These are phyloP conservation scores for Denticeps clupeoides DNA, from an alignment of 2,797 vertebrate genomes.

Conservation along the genomic window DNA sequence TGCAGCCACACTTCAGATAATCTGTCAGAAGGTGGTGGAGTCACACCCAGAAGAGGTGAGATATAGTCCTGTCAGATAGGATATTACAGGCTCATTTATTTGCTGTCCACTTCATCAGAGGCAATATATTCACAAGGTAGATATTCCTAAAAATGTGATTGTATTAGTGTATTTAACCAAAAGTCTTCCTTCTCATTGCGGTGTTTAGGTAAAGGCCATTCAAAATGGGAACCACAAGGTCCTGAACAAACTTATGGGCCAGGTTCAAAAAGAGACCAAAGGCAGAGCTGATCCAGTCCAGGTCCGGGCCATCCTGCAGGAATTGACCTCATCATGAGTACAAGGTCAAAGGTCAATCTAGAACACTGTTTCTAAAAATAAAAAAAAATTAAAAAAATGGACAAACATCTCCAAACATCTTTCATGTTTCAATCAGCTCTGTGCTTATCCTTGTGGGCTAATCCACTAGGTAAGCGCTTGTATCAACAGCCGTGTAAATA, in stretches of 20 bases:
- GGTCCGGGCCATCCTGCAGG: conserved; percentile 69
- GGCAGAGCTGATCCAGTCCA: conserved; percentile 68
- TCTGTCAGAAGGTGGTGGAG: conserved; percentile 76
- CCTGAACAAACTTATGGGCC: conserved; percentile 83
- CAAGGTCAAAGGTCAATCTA: neutral
- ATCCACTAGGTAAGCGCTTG: neutral
- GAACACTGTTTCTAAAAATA: too few species aligned
- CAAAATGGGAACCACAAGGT: conserved; percentile 74
- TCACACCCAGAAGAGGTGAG: conserved; percentile 70
- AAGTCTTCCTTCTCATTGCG: too few species aligned
- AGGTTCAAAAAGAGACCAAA: conserved; percentile 73
- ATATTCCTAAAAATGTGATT: too few species aligned
- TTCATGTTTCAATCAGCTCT: too few species aligned
- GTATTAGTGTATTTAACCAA: too few species aligned
- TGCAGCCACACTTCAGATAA: conserved; percentile 55
- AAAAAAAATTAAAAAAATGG: too few species aligned
- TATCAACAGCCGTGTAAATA: conserved; percentile 1
- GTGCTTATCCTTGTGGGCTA: too few species aligned
- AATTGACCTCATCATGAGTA: conserved; percentile 53
- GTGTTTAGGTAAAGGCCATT: conserved; percentile 74
- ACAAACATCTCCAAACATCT: too few species aligned
- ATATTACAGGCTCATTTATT: too few species aligned
- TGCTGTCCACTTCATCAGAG: too few species aligned
- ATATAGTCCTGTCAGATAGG: too few species aligned
- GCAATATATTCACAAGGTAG: too few species aligned